Percentiles rank a stretch among this genome's conserved stretches.
Evolutionary conservation across 2,113 vertebrate genomes (phyloP).

Genomic region (Tretioscincus oriximinensis): DNA sequence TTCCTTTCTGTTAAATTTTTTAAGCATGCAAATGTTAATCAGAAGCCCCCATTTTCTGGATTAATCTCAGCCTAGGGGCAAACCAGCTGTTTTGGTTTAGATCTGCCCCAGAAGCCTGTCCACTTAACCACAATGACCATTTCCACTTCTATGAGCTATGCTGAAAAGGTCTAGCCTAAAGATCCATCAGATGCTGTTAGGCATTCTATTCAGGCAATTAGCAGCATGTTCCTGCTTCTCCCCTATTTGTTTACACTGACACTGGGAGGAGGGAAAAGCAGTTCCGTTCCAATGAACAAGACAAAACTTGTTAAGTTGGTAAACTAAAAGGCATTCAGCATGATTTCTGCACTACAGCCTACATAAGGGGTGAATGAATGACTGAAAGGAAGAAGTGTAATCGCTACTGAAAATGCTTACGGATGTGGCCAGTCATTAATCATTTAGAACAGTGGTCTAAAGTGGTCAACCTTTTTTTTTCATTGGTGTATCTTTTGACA

Average conservation of each 20-base stretch:
- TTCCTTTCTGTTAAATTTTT: neutral
- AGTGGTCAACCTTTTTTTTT: too few species aligned
- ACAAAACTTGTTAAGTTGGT: neutral
- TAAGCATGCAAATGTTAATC: neutral
- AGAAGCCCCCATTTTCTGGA: constrained; percentile 9
- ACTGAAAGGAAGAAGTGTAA: neutral
- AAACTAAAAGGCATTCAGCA: neutral
- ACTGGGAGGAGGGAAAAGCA: neutral
- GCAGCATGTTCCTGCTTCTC: neutral
- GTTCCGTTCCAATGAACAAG: neutral
- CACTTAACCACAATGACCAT: neutral
- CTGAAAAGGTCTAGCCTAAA: neutral
- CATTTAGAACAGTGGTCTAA: neutral
- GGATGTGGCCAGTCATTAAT: neutral
- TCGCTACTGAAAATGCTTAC: neutral
- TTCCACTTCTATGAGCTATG: neutral
- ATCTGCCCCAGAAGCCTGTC: neutral
- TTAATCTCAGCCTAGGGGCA: constrained; percentile 1
- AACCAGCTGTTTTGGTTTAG: neutral
- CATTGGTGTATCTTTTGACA: too few species aligned
- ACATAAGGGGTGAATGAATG: neutral
- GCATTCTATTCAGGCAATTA: constrained; percentile 3
- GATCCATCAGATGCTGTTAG: neutral
- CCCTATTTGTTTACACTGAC: neutral
- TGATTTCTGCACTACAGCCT: neutral